phyloP scores from a whole-genome alignment of 2,113 vertebrate genomes.

The Myiozetetes cayanensis region DNA sequence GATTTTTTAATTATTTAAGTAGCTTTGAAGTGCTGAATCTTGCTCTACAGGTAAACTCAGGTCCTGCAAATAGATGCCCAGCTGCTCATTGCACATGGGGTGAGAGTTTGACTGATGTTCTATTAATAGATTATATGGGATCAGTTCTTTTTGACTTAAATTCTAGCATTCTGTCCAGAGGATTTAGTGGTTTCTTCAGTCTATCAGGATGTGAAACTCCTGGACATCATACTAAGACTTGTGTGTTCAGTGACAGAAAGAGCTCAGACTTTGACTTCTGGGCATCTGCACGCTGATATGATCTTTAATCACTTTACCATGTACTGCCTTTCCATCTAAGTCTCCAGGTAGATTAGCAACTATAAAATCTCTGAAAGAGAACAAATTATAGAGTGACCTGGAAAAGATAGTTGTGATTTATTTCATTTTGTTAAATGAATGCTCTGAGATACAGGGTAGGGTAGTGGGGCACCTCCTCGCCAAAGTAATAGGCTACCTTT shows the following conservation, averaged over 20 bases:
- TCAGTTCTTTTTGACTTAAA: neutral
- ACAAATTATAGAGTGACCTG: neutral
- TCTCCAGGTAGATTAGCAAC: neutral
- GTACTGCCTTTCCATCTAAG: neutral
- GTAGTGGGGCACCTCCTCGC: neutral
- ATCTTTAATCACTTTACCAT: neutral
- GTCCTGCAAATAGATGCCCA: neutral
- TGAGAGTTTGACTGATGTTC: neutral
- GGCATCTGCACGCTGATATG: neutral
- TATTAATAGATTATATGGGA: neutral
- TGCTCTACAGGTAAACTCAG: neutral
- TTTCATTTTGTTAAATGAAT: neutral
- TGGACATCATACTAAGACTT: neutral
- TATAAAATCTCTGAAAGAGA: neutral
- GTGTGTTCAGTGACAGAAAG: neutral
- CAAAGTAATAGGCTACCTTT: neutral
- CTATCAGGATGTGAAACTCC: neutral
- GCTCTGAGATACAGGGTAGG: neutral
- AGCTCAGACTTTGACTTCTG: neutral
- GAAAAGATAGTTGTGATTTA: neutral
- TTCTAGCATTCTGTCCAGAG: neutral
- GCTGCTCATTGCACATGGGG: neutral
- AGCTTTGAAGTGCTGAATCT: neutral
- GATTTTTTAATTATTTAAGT: neutral
- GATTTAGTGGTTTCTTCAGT: neutral